Percentiles rank a stretch among this genome's conserved stretches.
phyloP scores from a whole-genome alignment of 1,140 invertebrate species.

The Nymphalis io region DNA sequence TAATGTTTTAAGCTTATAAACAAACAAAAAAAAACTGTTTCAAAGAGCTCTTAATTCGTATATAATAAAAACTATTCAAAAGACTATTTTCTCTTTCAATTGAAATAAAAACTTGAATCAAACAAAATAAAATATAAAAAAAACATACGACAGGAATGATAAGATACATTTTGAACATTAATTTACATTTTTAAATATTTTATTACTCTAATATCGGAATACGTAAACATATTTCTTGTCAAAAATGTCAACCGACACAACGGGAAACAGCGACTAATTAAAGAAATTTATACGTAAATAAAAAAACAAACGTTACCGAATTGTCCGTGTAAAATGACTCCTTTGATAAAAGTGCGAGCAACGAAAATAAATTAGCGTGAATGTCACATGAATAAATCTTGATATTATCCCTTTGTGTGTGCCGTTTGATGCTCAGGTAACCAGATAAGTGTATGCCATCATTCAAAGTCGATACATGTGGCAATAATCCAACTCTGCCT shows the following conservation, averaged over 20 bases:
- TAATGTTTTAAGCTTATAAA: neutral
- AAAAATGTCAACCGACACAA: neutral
- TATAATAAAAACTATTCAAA: neutral
- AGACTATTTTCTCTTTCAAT: neutral
- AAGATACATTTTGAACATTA: neutral
- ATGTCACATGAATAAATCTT: slow-evolving; percentile 47
- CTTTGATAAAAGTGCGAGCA: slow-evolving; percentile 39
- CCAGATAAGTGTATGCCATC: slow-evolving; percentile 51
- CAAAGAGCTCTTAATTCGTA: too few species aligned
- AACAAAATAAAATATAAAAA: neutral
- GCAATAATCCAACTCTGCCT: slow-evolving; percentile 64
- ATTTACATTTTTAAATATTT: neutral
- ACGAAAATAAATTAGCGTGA: slow-evolving; percentile 46
- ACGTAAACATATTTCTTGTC: slow-evolving; percentile 8
- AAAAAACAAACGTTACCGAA: slow-evolving; percentile 27
- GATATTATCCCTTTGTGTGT: slow-evolving; percentile 45
- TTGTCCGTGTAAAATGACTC: slow-evolving; percentile 30
- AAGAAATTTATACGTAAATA: slow-evolving; percentile 19
- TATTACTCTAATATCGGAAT: neutral
- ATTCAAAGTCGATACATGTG: slow-evolving; percentile 53
- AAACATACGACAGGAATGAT: neutral
- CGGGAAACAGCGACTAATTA: slow-evolving; percentile 15
- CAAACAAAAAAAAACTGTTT: neutral
- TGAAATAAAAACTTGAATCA: neutral
- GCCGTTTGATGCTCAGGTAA: slow-evolving; percentile 42